Base-by-base conservation (phyloP, 30 jellyfish, hydroid and myxozoan genomes). In the Kudoa iwatai region DNA sequence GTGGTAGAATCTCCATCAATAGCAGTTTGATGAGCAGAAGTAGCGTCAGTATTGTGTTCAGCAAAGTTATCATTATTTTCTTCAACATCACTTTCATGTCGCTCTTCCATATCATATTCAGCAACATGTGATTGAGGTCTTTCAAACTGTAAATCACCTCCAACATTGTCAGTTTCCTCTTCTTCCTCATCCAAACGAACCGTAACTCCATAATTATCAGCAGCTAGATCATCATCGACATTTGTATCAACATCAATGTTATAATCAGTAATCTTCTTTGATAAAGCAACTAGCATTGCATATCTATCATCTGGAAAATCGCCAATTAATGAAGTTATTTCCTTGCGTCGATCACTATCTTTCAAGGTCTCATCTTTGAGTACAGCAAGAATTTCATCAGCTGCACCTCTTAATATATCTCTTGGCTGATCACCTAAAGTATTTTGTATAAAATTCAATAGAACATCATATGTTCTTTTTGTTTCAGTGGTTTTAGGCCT, bases 351-450 rank as follows among this genome's bases (percentile, higher is more conserved):
- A 23, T 74, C 94, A 3, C 48, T 20, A 17, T 59, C 94, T 71
- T 63, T 74, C 19, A 52, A 39, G 48, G 49, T 44, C 23, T 74
- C 94, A 46, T 74, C 87, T 51, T 74, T 74, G 24, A 74, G 39
- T 13, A 61, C 54, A 50, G 65, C 51, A 22, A 74, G 44, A 16
- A 74, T 81, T 41, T 74, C 94, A 52, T 74, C 94, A 20, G 94
- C 94, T 3, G 94, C 94, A 44, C 87, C 94, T 47, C 87, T 59
- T 12, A 74, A 46, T 20, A 74, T 74, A 45, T 74, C 94, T n/a
- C 94, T 32, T 19, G 94, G 94, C 96, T 77, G 96, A 38, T 77
- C 96, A 2, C 96, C 96, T 50, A 77, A 45, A 19, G 96, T 88
- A 2, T 82, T 88, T 42, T 77, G 96, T 16, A 77, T 77, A 26